Evolutionary conservation across 2,888 invertebrate species (phyloP), one percentile per base, ranked within the genome.

Genomic region (Pyralis farinalis): DNA sequence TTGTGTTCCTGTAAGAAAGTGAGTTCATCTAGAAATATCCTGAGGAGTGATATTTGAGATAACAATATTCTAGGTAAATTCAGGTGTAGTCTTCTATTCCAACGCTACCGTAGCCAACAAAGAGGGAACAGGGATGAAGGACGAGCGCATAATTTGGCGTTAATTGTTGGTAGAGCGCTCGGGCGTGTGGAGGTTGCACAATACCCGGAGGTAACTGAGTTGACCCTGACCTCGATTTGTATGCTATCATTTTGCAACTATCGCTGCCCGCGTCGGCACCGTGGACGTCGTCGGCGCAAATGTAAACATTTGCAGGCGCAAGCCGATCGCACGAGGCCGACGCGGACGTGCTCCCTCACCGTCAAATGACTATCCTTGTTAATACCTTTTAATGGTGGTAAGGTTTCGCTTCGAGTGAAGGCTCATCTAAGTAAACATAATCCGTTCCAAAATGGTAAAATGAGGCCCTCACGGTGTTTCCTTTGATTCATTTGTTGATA

Each of bases 261-360:
- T 83, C 81, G 77, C 65, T 69, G 77, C 72, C 70, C 65, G 67
- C 63, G 65, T 67, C 65, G 69, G 62, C 64, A 59, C 64, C 67
- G 66, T 68, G 64, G 68, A 62, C 69, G 70, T 67, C 70, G 69
- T 71, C 77, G 78, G 78, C 67, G 73, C 75, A 87, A 87, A 88
- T 88, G 85, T 88, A 87, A 88, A 87, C 88, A 88, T 88, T 88
- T 78, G 80, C 87, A 87, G 80, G 83, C 85, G 77, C 63, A 60
- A 62, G 71, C 64, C 80, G 75, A 71, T 58, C 71, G 57, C 64
- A 50, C 87, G 84, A 87, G 87, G 87, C 71, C 85, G 75, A 45
- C 36, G 58, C 58, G 79, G 67, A 84, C 87, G 86, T 85, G 85
- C 66, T 61, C 63, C 67, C 64, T 64, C 68, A 68, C 65, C 71